A percentile compares a stretch with the other conserved stretches of the same genome.
These are phyloP conservation scores for Buphagus erythrorhynchus DNA, from an alignment of 2,797 vertebrate species.

Conservation along the genomic window DNA sequence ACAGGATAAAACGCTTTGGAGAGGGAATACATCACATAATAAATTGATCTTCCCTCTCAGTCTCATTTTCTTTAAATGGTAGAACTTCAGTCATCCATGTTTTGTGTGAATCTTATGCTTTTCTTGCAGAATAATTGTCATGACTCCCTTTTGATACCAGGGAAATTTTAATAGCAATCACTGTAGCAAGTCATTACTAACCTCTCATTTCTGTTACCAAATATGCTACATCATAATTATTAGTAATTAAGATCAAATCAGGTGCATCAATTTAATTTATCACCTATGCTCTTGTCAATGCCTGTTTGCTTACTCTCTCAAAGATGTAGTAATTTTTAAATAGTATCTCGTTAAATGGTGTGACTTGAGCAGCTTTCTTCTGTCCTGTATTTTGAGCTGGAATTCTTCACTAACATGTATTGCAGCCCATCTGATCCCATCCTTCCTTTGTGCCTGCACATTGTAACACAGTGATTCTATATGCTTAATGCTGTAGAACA, in stretches of 20 bases:
- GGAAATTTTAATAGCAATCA: slow-evolving; percentile 43
- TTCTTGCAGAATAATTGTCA: slow-evolving; percentile 34
- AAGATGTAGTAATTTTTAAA: slow-evolving; percentile 44
- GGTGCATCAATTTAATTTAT: slow-evolving; percentile 49
- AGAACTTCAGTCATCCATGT: neutral
- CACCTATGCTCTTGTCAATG: slow-evolving; percentile 41
- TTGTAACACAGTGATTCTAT: neutral
- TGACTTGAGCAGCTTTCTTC: slow-evolving; percentile 23
- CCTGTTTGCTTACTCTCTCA: slow-evolving; percentile 7
- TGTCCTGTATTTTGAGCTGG: slow-evolving; percentile 14
- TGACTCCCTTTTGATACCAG: slow-evolving; percentile 21
- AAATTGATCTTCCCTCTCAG: slow-evolving; percentile 1
- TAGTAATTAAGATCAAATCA: slow-evolving; percentile 69
- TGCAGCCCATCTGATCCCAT: neutral
- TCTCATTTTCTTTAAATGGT: slow-evolving; percentile 3
- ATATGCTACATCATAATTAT: slow-evolving; percentile 54
- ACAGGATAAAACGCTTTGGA: neutral
- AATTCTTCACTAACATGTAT: neutral
- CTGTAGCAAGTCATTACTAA: slow-evolving; percentile 40
- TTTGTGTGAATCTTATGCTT: slow-evolving; percentile 1
- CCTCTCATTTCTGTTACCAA: slow-evolving; percentile 36
- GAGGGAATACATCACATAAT: neutral
- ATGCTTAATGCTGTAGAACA: neutral
- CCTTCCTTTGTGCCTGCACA: slow-evolving; percentile 4
- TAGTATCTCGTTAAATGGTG: slow-evolving; percentile 36